Conservation (phyloP, 2,888 invertebrate species). For the Plebejus argus region DNA sequence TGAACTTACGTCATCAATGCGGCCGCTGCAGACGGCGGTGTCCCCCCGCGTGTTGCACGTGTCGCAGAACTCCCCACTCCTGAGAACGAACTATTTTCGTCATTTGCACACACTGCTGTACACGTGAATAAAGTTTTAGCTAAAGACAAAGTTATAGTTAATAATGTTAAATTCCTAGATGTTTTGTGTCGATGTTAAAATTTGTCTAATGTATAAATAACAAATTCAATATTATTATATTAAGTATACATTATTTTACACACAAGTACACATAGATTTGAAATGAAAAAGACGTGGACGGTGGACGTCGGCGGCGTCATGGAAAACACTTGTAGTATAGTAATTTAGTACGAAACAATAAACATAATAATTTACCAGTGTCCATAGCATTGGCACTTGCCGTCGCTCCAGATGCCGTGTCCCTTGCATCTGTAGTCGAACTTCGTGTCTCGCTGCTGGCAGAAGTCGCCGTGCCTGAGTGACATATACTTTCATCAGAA, state of each 20-base stretch:
- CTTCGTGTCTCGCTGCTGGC: not conserved
- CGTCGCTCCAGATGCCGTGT: conserved; percentile 4
- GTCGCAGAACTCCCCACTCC: conserved; percentile 20
- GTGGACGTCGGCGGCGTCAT: no score
- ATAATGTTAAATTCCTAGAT: not conserved
- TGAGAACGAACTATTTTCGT: conserved; percentile 13
- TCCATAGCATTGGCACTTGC: conserved; percentile 4
- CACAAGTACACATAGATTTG: no score
- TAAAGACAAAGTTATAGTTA: not conserved
- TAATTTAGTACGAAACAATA: not conserved
- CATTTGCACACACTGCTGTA: conserved; percentile 1
- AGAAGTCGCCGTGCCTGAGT: not conserved
- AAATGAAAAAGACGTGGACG: no score
- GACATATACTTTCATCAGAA: not conserved
- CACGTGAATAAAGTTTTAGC: not conserved
- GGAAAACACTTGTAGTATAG: no score
- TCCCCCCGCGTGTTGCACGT: conserved; percentile 10
- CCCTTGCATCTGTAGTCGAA: not conserved
- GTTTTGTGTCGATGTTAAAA: not conserved
- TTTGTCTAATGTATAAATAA: not conserved
- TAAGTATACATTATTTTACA: no score
- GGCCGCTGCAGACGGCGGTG: not conserved
- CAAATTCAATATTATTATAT: not conserved
- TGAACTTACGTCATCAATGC: not conserved
- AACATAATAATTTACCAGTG: not conserved